phyloP scores from a whole-genome alignment of 2,888 invertebrate species.

The Caenorhabditis macrosperma region DNA sequence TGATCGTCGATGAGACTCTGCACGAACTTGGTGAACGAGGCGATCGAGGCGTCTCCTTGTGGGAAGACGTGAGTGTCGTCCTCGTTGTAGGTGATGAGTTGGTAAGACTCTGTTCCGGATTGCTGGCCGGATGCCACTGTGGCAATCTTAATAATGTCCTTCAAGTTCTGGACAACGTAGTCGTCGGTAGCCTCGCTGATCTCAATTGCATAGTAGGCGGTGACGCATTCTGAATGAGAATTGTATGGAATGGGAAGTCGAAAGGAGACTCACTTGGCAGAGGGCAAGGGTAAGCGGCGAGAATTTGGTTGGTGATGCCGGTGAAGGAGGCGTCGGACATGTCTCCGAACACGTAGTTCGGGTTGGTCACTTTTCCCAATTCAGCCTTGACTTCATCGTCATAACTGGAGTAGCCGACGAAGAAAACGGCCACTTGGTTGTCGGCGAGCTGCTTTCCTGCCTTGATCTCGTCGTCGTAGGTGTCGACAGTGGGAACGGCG shows the following conservation, averaged over 20 bases:
- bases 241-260: neutral
- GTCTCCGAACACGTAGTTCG: conserved; percentile 41
- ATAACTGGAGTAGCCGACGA: conserved; percentile 46
- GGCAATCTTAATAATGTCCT: conserved; percentile 22
- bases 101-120: conserved; percentile 36
- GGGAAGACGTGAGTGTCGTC: conserved; percentile 22
- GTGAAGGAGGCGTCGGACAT: conserved; percentile 31
- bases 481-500: conserved; percentile 57
- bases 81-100: conserved; percentile 51
- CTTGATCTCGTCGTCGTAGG: conserved; percentile 20
- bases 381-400: conserved; percentile 21
- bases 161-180: conserved; percentile 29
- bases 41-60: conserved; percentile 21
- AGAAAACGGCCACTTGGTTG: conserved; percentile 33
- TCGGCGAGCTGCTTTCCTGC: conserved; percentile 26
- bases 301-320: conserved; percentile 35
- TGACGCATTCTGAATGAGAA: conserved; percentile 46
- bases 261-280: conserved; percentile 27
- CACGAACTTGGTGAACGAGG: conserved; percentile 19
- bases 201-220: conserved; percentile 54
- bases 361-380: conserved; percentile 44
- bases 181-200: conserved; percentile 51
- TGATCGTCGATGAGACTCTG: conserved; percentile 32
- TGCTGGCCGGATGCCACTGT: neutral
- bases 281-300: conserved; percentile 48